Conservation (phyloP, 2,888 invertebrate genomes). For the Zaprionus obscuricornis region DNA sequence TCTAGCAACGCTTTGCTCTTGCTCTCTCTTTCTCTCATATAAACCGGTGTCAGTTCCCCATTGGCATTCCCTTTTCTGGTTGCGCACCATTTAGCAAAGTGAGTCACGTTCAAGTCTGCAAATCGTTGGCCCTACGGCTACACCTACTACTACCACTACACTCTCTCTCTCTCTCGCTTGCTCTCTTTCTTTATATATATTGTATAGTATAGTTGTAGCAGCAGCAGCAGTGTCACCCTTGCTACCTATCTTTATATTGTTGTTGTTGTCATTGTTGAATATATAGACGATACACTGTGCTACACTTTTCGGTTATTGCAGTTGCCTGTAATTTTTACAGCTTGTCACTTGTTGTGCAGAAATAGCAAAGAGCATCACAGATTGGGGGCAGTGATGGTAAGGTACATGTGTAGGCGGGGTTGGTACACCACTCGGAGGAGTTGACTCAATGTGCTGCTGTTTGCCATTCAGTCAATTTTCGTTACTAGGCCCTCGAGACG, state of each 20-base stretch:
- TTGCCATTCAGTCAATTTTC: conserved; percentile 71
- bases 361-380: not conserved
- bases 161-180: too few species aligned
- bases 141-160: conserved; percentile 44
- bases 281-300: conserved; percentile 58
- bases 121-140: conserved; percentile 68
- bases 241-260: too few species aligned
- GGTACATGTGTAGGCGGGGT: too few species aligned
- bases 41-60: conserved; percentile 20
- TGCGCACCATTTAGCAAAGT: conserved; percentile 77
- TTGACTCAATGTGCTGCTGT: conserved; percentile 24
- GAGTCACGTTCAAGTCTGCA: conserved; percentile 75
- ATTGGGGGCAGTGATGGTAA: too few species aligned
- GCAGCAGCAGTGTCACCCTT: too few species aligned
- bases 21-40: not conserved
- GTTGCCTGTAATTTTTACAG: conserved; percentile 67
- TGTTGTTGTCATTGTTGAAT: too few species aligned
- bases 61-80: conserved; percentile 33
- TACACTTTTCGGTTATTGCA: conserved; percentile 65
- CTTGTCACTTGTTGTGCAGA: conserved; percentile 70
- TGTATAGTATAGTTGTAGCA: too few species aligned
- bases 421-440: not conserved
- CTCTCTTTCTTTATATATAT: too few species aligned
- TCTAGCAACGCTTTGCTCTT: conserved; percentile 2
- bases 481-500: conserved; percentile 73